phyloP scores from a whole-genome alignment of 2,113 vertebrate genomes.

The Syngnathus scovelli region DNA sequence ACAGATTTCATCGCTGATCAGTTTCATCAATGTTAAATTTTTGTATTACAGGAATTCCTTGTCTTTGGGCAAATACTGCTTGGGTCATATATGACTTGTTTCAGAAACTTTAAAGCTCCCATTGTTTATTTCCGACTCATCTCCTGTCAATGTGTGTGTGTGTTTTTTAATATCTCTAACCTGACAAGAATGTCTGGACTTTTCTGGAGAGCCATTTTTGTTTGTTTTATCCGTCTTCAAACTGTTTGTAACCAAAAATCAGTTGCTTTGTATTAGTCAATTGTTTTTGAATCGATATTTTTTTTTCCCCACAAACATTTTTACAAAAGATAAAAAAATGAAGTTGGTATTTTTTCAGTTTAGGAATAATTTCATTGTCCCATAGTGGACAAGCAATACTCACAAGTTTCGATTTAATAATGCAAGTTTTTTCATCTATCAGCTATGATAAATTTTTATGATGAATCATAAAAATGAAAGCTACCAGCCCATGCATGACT shows the following conservation, averaged over 20 bases:
- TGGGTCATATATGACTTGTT: conserved; percentile 1
- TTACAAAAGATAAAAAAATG: background rate
- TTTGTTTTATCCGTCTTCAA: background rate
- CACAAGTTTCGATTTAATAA: too few relatives aligned
- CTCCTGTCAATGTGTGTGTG: background rate
- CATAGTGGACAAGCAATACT: background rate
- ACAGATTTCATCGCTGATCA: background rate
- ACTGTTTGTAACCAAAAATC: background rate
- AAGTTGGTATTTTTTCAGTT: background rate
- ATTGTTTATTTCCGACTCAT: background rate
- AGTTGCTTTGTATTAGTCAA: background rate
- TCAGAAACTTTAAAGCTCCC: background rate
- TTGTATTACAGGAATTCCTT: background rate
- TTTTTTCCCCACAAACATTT: background rate
- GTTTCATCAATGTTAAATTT: background rate
- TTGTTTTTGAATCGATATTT: background rate
- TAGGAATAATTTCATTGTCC: background rate
- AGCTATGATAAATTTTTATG: background rate
- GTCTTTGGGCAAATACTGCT: background rate
- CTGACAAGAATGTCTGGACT: background rate
- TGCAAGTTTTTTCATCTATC: background rate
- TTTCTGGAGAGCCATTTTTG: background rate
- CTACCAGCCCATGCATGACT: background rate
- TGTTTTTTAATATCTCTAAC: background rate
- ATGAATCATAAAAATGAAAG: background rate